phyloP scores from a whole-genome alignment of 2,888 invertebrate genomes.

The Platycnemis pennipes region DNA sequence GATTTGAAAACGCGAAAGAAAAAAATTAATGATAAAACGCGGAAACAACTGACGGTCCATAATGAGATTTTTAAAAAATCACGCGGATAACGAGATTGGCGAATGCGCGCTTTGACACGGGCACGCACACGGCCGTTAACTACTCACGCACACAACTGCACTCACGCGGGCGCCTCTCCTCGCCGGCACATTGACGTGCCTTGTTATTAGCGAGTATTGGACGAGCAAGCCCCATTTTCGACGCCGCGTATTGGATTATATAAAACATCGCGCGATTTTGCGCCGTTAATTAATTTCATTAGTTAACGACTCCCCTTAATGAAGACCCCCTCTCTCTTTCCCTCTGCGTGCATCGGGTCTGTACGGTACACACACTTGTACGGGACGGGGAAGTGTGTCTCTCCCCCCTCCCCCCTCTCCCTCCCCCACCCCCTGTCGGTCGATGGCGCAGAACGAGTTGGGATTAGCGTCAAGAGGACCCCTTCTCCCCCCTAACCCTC shows the following conservation, averaged over 20 bases:
- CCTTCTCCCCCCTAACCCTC: background rate
- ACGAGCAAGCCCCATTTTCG: background rate
- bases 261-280: constrained; percentile 67
- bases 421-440: background rate
- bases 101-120: background rate
- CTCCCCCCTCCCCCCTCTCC: background rate
- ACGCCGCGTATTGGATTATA: constrained; percentile 61
- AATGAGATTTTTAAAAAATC: constrained; percentile 15
- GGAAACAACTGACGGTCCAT: constrained; percentile 18
- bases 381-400: background rate
- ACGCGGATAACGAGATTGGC: constrained; percentile 34
- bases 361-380: background rate
- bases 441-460: constrained; percentile 31
- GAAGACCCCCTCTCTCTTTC: background rate
- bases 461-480: background rate
- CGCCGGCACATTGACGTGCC: background rate
- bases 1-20: background rate
- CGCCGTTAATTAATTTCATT: constrained; percentile 67
- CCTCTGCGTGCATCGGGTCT: background rate
- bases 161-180: background rate
- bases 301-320: constrained; percentile 66
- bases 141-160: background rate
- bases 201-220: constrained; percentile 36
- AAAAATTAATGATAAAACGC: constrained; percentile 11
- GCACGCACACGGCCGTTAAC: background rate